Percentiles rank a stretch among this genome's conserved stretches.
phyloP scores from a whole-genome alignment of 2,797 vertebrate species.

The Helarctos malayanus region DNA sequence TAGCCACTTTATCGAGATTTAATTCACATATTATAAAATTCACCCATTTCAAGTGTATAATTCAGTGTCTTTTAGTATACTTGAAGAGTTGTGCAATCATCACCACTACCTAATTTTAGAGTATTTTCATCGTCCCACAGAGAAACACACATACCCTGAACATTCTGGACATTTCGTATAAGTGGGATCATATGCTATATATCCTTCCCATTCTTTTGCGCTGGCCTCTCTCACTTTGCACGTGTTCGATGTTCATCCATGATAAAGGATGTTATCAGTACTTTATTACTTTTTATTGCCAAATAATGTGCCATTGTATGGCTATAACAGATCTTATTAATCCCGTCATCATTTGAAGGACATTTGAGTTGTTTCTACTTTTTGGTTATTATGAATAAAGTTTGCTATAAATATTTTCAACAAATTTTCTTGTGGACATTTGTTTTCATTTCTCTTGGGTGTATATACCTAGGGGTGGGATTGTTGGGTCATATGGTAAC shows the following conservation, averaged over 20 bases:
- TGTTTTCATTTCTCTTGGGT: constrained; percentile 47
- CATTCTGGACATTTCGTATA: background rate
- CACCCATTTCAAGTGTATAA: background rate
- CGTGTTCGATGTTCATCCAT: background rate
- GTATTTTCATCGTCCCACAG: background rate
- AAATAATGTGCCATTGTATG: background rate
- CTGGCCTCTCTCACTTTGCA: background rate
- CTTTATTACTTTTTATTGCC: constrained; percentile 8
- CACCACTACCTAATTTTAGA: background rate
- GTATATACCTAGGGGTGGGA: background rate
- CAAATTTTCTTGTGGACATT: background rate
- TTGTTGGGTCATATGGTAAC: background rate
- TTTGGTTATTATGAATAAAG: constrained; percentile 3
- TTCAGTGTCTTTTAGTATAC: background rate
- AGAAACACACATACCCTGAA: background rate
- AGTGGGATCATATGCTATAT: background rate
- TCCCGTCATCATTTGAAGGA: background rate
- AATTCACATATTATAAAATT: background rate
- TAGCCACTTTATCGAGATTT: background rate
- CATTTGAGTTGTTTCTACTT: background rate
- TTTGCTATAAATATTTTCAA: constrained; percentile 33
- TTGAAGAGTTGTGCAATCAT: background rate
- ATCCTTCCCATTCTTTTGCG: background rate
- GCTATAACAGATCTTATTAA: background rate
- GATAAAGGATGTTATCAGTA: background rate